Evolutionary conservation across 2,113 vertebrate species (phyloP).

Genomic region (Gnathonemus echidnorhynchus): DNA sequence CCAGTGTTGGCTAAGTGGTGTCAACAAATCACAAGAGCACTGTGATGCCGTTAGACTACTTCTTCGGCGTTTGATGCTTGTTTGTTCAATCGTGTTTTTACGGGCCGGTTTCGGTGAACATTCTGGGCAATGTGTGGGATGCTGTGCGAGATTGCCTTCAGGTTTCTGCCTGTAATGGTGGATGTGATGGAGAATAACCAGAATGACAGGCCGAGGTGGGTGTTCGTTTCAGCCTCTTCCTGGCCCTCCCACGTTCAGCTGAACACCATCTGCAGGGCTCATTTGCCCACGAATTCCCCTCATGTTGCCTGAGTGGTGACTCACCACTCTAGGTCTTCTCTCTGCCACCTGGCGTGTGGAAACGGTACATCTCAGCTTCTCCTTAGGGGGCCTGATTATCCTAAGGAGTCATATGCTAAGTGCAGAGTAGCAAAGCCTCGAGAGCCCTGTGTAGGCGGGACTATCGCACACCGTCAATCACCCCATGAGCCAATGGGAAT

Average conservation of each 20-base stretch:
- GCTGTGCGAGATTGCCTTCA: background rate
- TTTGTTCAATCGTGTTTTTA: background rate
- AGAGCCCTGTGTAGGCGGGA: background rate
- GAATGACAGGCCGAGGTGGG: background rate
- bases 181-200: background rate
- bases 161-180: background rate
- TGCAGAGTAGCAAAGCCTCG: background rate
- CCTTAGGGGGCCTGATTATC: background rate
- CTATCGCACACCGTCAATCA: background rate
- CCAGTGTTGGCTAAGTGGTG: background rate
- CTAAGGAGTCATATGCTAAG: background rate
- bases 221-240: background rate
- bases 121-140: background rate
- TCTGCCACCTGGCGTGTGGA: background rate
- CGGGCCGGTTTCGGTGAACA: background rate
- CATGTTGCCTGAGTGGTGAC: background rate
- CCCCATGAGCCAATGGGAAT: background rate
- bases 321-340: background rate
- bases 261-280: background rate
- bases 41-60: background rate
- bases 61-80: background rate
- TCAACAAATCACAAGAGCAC: background rate
- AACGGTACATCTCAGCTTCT: background rate
- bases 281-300: background rate
- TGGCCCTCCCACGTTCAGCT: background rate